Conservation (phyloP, 2,888 invertebrate genomes). For the Onthophagus sagittarius region DNA sequence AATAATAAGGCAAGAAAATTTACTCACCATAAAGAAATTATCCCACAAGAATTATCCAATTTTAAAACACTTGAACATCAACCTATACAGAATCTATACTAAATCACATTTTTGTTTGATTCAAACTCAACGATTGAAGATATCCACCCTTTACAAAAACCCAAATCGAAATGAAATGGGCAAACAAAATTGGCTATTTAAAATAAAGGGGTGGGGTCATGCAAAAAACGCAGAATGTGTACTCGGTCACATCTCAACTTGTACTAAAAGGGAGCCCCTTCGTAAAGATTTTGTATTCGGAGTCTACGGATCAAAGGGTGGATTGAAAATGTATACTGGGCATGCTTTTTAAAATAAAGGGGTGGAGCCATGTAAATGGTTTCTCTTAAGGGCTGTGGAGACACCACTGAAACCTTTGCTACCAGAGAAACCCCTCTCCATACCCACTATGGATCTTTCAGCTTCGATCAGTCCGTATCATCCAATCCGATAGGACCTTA, state of each 20-base stretch:
- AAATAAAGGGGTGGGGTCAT: not conserved
- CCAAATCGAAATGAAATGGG: not conserved
- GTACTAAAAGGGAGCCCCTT: not conserved
- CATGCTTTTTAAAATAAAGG: slow-evolving; percentile 29
- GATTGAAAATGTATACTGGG: not conserved
- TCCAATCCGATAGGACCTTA: slow-evolving; percentile 3
- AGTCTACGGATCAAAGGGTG: slow-evolving; percentile 2
- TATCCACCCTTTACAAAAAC: too few species aligned
- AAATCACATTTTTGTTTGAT: too few species aligned
- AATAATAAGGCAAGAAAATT: not conserved
- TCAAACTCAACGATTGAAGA: too few species aligned
- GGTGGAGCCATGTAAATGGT: slow-evolving; percentile 41
- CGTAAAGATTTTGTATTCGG: not conserved
- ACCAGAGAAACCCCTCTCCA: slow-evolving; percentile 27
- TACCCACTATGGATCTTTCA: slow-evolving; percentile 20
- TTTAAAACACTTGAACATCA: not conserved
- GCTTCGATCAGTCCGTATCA: slow-evolving; percentile 26
- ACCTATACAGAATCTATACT: too few species aligned
- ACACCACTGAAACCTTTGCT: slow-evolving; percentile 23
- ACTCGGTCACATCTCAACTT: not conserved
- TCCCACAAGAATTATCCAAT: not conserved
- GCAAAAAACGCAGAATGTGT: not conserved
- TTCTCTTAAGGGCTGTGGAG: slow-evolving; percentile 32
- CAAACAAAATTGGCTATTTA: not conserved
- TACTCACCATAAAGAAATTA: not conserved